These are phyloP conservation scores for Sebastes cheni DNA, from an alignment of 2,797 vertebrate species.

Conservation along the genomic window DNA sequence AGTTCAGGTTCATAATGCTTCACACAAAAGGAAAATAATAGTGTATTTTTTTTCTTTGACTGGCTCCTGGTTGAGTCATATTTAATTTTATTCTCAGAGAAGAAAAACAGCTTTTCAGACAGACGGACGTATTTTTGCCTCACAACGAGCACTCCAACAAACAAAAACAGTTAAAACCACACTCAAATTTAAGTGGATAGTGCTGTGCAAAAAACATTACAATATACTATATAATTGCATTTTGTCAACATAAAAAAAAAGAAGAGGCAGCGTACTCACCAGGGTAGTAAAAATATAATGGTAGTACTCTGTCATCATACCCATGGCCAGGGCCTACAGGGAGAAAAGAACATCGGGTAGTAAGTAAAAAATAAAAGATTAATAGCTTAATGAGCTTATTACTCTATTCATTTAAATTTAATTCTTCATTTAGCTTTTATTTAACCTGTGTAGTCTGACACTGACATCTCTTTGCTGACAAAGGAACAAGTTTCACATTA, in stretches of 20 bases:
- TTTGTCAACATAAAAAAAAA: slow-evolving; percentile 5
- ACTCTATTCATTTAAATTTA: background rate
- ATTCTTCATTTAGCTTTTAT: slow-evolving; percentile 26
- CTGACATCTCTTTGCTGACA: background rate
- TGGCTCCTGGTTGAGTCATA: slow-evolving; percentile 13
- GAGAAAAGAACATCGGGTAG: slow-evolving; percentile 37
- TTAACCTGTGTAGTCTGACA: slow-evolving; percentile 9
- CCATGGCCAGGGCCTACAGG: slow-evolving; percentile 94
- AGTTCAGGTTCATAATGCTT: slow-evolving; percentile 25
- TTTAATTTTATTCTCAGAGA: slow-evolving; percentile 42
- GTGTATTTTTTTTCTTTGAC: slow-evolving; percentile 31
- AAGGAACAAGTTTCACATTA: background rate
- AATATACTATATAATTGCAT: background rate
- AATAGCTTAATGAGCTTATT: slow-evolving; percentile 22
- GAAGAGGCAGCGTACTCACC: slow-evolving; percentile 84
- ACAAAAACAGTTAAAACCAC: slow-evolving; percentile 1
- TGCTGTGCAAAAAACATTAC: slow-evolving; percentile 3
- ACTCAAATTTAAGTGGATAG: background rate
- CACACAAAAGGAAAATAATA: slow-evolving; percentile 28
- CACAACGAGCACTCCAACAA: slow-evolving; percentile 9
- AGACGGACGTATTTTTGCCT: slow-evolving; percentile 19
- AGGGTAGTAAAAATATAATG: slow-evolving; percentile 98
- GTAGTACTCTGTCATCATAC: slow-evolving; percentile 99
- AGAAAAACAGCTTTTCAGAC: slow-evolving; percentile 31
- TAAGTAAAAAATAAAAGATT: slow-evolving; percentile 20